phyloP scores from a whole-genome alignment of 1,140 invertebrate species.

The Kradibia gibbosae region DNA sequence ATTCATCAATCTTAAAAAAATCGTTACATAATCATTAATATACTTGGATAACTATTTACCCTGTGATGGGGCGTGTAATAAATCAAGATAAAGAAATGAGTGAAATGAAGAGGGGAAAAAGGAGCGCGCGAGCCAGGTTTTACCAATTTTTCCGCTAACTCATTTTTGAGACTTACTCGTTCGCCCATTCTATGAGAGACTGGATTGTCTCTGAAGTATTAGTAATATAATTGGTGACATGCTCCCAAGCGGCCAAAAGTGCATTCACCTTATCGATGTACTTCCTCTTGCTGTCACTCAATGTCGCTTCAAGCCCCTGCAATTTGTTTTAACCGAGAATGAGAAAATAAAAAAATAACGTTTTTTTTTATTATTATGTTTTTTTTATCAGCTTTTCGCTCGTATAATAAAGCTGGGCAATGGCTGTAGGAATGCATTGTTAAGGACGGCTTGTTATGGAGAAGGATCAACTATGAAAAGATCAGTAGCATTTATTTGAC shows the following conservation, averaged over 20 bases:
- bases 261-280: conserved; percentile 75
- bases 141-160: conserved; percentile 19
- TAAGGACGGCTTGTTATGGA: neutral
- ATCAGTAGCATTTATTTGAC: neutral
- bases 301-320: conserved; percentile 73
- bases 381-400: neutral
- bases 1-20: too few species aligned
- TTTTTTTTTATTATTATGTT: neutral
- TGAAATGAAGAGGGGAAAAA: neutral
- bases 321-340: conserved; percentile 46
- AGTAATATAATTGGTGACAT: conserved; percentile 73
- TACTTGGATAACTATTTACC: neutral
- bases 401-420: neutral
- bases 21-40: too few species aligned
- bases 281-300: conserved; percentile 74
- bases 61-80: neutral
- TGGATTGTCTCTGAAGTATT: conserved; percentile 70
- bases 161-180: conserved; percentile 68
- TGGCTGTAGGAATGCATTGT: neutral
- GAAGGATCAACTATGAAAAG: neutral
- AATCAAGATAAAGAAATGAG: neutral
- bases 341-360: neutral
- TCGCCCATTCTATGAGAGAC: conserved; percentile 74
- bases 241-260: conserved; percentile 75
- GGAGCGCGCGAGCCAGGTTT: conserved; percentile 2